Conservation (phyloP, 2,888 invertebrate species). For the Druceiella hillmani region DNA sequence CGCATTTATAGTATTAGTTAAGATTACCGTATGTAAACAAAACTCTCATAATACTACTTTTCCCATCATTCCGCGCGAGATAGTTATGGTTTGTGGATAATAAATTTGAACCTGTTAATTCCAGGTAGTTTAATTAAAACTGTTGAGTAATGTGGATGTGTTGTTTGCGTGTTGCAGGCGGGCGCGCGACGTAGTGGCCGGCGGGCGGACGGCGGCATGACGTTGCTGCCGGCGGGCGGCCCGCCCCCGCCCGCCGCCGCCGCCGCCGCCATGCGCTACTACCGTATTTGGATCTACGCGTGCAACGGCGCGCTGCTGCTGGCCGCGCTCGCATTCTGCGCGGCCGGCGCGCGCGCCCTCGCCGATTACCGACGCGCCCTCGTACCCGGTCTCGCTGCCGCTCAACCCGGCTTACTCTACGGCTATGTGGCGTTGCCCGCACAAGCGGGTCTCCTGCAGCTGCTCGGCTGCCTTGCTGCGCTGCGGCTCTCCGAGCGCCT, state of each 20-base stretch:
- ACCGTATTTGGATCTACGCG: slow-evolving; percentile 89
- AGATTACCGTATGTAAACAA: no score
- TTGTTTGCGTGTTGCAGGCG: no score
- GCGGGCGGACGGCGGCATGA: slow-evolving; percentile 36
- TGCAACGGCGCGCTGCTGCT: slow-evolving; percentile 84
- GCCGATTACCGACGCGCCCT: slow-evolving; percentile 67
- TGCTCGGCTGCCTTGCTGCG: slow-evolving; percentile 78
- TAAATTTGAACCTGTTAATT: no score
- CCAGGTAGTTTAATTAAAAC: no score
- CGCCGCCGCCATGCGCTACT: slow-evolving; percentile 67
- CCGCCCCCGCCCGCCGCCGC: slow-evolving; percentile 50
- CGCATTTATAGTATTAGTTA: no score
- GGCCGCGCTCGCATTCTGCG: slow-evolving; percentile 74
- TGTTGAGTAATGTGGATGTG: no score
- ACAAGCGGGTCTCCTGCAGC: slow-evolving; percentile 64
- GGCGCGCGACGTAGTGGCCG: slow-evolving; percentile 48
- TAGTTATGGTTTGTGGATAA: no score
- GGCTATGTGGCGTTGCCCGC: slow-evolving; percentile 76
- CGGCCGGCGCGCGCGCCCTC: slow-evolving; percentile 67
- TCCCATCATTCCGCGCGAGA: no score
- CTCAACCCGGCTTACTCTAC: slow-evolving; percentile 79
- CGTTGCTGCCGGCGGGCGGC: slow-evolving; percentile 54
- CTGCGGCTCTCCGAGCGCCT: slow-evolving; percentile 73
- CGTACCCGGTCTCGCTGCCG: slow-evolving; percentile 67
- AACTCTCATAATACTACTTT: no score